Evolutionary conservation across 2,888 invertebrate genomes (phyloP).

Genomic region (Limnephilus rhombicus): DNA sequence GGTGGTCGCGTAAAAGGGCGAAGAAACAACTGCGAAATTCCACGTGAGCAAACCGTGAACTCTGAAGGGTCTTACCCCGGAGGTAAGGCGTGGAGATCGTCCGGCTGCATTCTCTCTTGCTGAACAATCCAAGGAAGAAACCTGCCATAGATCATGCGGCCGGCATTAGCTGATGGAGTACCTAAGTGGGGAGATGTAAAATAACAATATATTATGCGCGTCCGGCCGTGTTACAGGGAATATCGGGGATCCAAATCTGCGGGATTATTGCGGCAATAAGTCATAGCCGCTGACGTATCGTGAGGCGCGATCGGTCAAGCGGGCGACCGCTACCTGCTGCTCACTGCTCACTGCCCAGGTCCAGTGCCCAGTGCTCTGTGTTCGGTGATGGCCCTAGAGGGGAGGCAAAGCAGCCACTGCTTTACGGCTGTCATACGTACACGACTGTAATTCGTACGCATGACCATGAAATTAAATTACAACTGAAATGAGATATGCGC

Average conservation of each 20-base stretch:
- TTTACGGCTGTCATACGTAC: neutral
- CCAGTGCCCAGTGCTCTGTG: neutral
- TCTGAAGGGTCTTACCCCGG: too few relatives aligned
- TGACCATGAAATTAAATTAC: neutral
- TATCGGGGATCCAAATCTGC: slow-evolving; percentile 54
- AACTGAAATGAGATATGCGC: neutral
- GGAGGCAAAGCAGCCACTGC: neutral
- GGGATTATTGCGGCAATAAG: slow-evolving; percentile 54
- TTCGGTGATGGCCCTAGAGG: neutral
- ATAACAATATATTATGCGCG: slow-evolving; percentile 48
- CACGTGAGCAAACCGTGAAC: too few relatives aligned
- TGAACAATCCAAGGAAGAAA: neutral
- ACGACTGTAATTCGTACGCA: neutral
- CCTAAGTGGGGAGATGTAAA: slow-evolving; percentile 33
- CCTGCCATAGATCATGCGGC: slow-evolving; percentile 13
- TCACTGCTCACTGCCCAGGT: slow-evolving; percentile 6
- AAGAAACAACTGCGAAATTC: too few relatives aligned
- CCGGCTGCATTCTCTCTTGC: neutral
- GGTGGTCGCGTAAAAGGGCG: neutral
- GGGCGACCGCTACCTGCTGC: slow-evolving; percentile 9
- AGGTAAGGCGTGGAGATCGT: neutral
- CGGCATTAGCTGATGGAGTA: slow-evolving; percentile 40
- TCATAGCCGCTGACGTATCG: slow-evolving; percentile 53
- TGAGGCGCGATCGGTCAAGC: slow-evolving; percentile 24
- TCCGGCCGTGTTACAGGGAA: slow-evolving; percentile 38